Evolutionary conservation across 1,140 invertebrate species (phyloP), one percentile per base, ranked within the genome.

Genomic region (Maniola jurtina): DNA sequence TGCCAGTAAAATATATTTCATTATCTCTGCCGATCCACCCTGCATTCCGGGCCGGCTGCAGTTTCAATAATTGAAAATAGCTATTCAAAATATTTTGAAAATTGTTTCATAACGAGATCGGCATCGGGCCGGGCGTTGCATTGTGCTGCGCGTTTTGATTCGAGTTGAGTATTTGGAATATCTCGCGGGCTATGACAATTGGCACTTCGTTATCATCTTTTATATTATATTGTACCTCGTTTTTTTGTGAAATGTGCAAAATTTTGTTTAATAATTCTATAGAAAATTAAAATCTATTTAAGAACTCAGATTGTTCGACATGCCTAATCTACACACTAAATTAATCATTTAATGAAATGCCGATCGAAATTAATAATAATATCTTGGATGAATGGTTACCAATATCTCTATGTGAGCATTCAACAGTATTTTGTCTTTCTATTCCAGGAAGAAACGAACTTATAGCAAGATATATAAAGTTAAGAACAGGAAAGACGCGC

Each of bases 391-490:
- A n/a, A n/a, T n/a, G n/a, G n/a, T n/a, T n/a, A n/a, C n/a, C n/a
- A n/a, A n/a, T n/a, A n/a, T n/a, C n/a, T n/a, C n/a, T n/a, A n/a
- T n/a, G n/a, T 38, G 1, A 40, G 35, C 55, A 42, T 25, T 59
- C 16, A 54, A 42, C 0, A 8, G 9, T 45, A n/a, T 34, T 45
- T 52, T 47, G 25, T 61, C 60, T 72, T 45, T 68, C 10, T 90
- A 70, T 94, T 94, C 73, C 93, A 99, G 98, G 98, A 83, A 95
- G 99, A 75, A 99, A 99, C 93, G 99, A 99, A 93, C 93, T 99
- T 80, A 99, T 99, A 91, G 99, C 99, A 70, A 94, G 99, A 79
- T 99, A 99, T 92, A 99, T 99, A 84, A 99, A 99, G 94, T 92
- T 99, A 75, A 94, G 99, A 77, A 99, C 99, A 67, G 99, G 99